Base-by-base conservation (phyloP, 37 sponge, comb jelly and placozoan genomes). In the Eunapius fragilis region DNA sequence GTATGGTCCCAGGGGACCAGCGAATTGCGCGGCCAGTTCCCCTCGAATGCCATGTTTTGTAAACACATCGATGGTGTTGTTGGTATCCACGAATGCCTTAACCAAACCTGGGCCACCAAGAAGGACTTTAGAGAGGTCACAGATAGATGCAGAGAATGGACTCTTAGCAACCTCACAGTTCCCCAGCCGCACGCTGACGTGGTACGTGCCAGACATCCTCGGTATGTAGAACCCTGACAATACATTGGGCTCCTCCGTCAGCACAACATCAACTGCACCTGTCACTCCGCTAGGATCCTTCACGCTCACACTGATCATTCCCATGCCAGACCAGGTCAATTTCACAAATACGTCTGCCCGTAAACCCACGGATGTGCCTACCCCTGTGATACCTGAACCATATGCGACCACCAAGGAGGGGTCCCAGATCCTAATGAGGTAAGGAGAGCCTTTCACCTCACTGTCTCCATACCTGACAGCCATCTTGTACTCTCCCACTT, bases 371-470 rank as follows among this genome's bases (percentile, higher is more conserved):
- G 72, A 34, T 25, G 96, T 88, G 12, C 97, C 97, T 68, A 80
- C 76, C 24, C 97, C 93, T 25, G 98, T 95, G 25, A 98, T 50
- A 0, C 99, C 99, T 37, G 96, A 89, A 25, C 99, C 99, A 77
- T 41, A 80, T 13, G 88, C 95, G 31, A 36, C 84, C 25, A 88
- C 84, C 73, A 92, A 86, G 0, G 93, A 68, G 0, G 98, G 96
- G 82, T 96, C 96, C 72, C 72, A 84, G 32, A 93, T 91, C 30
- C 80, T 81, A 25, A 98, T 93, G 48, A 34, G 77, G 37, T 93
- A 89, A 19, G 88, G 91, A 72, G 92, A 88, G 32, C 89, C 89
- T 27, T 92, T 94, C 2, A 96, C 86, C 69, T 91, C 80, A 72
- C 89, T 83, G 28, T 84, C 91, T 35, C 75, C 88, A 72, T 84